Evolutionary conservation across 2,113 vertebrate genomes (phyloP), one percentile per base, ranked within the genome.

Genomic region (Cercopithecus mona): DNA sequence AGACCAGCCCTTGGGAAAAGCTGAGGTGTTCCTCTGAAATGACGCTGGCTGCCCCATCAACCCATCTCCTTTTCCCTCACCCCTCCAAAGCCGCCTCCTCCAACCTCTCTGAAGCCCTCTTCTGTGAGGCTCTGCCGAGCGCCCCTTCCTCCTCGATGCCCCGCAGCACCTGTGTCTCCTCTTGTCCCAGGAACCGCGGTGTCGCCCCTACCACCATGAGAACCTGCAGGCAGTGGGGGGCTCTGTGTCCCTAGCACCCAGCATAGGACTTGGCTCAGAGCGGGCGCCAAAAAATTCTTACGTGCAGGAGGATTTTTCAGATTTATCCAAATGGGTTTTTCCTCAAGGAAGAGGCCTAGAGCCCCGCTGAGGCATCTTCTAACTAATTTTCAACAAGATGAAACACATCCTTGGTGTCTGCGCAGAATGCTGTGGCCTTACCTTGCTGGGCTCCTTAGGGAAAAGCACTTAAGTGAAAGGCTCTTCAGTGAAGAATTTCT

Each of bases 141-240:
- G 0, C 20, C 10, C 16, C 16, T 48, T 45, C 30, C 38, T 48
- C 32, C 72, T 66, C 20, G 1, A 27, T 3, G 12, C 25, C 91
- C 52, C 5, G 0, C 0, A 0, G 52, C 3, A 8, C 50, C 59
- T 6, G 2, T 0, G 22, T 22, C 32, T 32, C 14, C n/a, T 64
- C 82, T 35, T 22, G 93, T 82, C 59, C 13, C 22, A 18, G 32
- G 50, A 9, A n/a, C 52, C 16, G 11, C 13, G 12, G 45, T 3
- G 5, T 27, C 13, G 14, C 76, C 45, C 35, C 14, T 64, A 27
- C 22, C n/a, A 30, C 22, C 3, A 8, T 27, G 45, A 48, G 86
- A 25, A 14, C 27, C 11, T 30, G 25, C 72, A 88, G 81, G 73
- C 84, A 4, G 23, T 55, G 43, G 5, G 1, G 10, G 48, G 1